Evolutionary conservation across 2,888 invertebrate species (phyloP).

Genomic region (Scelioninae gen. 1): DNA sequence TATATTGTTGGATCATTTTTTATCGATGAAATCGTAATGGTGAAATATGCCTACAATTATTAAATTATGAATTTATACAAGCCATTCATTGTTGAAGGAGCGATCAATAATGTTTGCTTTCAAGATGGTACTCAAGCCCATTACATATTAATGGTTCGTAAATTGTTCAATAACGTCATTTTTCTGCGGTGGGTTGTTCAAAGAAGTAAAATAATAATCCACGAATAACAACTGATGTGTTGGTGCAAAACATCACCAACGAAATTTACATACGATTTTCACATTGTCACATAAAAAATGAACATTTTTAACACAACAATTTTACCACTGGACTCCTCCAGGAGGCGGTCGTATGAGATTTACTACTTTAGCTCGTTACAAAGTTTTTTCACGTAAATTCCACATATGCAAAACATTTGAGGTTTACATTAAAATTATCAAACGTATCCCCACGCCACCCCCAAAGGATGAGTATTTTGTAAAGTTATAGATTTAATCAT

Average conservation of each 20-base stretch:
- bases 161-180: constrained; percentile 11
- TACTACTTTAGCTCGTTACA: too few relatives aligned
- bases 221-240: constrained; percentile 9
- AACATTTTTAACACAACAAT: constrained; percentile 5
- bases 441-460: too few relatives aligned
- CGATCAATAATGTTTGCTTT: constrained; percentile 1
- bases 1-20: constrained; percentile 35
- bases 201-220: neutral
- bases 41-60: neutral
- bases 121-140: neutral
- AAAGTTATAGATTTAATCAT: too few relatives aligned
- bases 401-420: too few relatives aligned
- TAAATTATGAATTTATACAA: constrained; percentile 9
- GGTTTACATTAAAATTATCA: too few relatives aligned
- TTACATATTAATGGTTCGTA: constrained; percentile 5
- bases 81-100: constrained; percentile 19
- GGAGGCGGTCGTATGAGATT: too few relatives aligned
- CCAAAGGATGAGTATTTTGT: too few relatives aligned
- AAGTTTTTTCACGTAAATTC: too few relatives aligned
- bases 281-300: neutral
- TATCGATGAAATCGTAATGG: constrained; percentile 13
- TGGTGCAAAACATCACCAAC: neutral
- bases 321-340: too few relatives aligned
- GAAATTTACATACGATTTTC: constrained; percentile 1
- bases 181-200: constrained; percentile 2